phyloP scores from a whole-genome alignment of 23 tunicate species.

The Ascidia mentula region DNA sequence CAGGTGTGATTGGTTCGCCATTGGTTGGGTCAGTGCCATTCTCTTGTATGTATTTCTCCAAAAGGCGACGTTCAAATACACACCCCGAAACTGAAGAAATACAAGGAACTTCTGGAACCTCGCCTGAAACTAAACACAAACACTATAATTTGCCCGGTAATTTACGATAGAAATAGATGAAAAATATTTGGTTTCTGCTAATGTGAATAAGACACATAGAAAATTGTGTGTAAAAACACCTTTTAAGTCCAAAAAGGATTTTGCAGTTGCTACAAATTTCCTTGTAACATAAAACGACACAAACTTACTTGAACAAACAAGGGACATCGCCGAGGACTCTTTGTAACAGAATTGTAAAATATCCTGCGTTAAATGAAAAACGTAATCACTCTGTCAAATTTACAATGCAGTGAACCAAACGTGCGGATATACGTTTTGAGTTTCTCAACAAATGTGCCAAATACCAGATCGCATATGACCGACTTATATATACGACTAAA shows the following conservation, averaged over 20 bases:
- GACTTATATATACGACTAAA: no score
- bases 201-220: no score
- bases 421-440: neutral
- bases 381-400: no score
- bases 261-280: neutral
- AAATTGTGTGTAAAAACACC: no score
- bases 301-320: conserved; percentile 3
- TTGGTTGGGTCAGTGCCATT: conserved; percentile 92
- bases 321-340: neutral
- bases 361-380: neutral
- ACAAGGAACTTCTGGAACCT: conserved; percentile 80
- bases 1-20: conserved; percentile 67
- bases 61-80: conserved; percentile 73
- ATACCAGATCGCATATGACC: neutral
- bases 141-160: no score
- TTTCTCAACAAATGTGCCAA: neutral
- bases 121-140: conserved; percentile 77
- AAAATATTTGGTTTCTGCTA: no score
- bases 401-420: neutral
- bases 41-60: conserved; percentile 84
- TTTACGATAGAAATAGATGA: no score
- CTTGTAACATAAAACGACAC: neutral
- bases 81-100: conserved; percentile 86
- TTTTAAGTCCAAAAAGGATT: no score
- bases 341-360: neutral